Conservation (phyloP, 2,113 vertebrate genomes). For the Oryzias javanicus region DNA sequence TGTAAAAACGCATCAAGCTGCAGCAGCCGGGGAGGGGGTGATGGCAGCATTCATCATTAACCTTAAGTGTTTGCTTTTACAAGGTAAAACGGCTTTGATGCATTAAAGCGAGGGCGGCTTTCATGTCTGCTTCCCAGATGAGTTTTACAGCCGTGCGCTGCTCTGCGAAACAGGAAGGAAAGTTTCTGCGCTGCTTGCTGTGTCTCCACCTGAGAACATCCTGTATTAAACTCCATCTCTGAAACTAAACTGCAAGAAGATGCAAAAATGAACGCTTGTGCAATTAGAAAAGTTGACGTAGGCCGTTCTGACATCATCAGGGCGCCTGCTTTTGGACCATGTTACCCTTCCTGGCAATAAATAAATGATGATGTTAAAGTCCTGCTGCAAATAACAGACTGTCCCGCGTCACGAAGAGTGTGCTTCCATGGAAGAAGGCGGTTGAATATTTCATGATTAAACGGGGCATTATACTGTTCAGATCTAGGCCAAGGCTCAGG, state of each 20-base stretch:
- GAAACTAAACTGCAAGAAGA: slow-evolving; percentile 10
- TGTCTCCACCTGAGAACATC: slow-evolving; percentile 73
- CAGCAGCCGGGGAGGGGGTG: slow-evolving; percentile 4
- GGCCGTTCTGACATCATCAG: slow-evolving; percentile 10
- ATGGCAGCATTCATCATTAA: slow-evolving; percentile 48
- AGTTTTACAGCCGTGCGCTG: slow-evolving; percentile 53
- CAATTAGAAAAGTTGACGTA: slow-evolving; percentile 29
- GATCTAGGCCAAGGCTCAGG: slow-evolving; percentile 74
- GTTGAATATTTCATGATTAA: slow-evolving; percentile 77
- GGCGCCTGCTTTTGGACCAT: slow-evolving; percentile 34
- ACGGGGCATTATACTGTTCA: slow-evolving; percentile 59
- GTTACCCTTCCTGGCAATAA: slow-evolving; percentile 55
- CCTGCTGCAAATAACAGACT: slow-evolving; percentile 55
- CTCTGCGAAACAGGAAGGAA: slow-evolving; percentile 65
- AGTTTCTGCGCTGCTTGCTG: slow-evolving; percentile 69
- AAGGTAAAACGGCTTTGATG: slow-evolving; percentile 40
- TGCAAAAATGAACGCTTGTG: slow-evolving; percentile 22
- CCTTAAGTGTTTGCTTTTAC: slow-evolving; percentile 55
- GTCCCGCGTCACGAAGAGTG: slow-evolving; percentile 42
- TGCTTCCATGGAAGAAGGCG: slow-evolving; percentile 46
- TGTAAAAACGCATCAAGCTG: not conserved
- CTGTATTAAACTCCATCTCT: slow-evolving; percentile 49
- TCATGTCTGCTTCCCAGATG: slow-evolving; percentile 72
- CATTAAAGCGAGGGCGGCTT: slow-evolving; percentile 52
- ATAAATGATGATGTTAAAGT: slow-evolving; percentile 59